Base-by-base conservation (phyloP, 53 echinoderm and acorn worm genomes). In the Mesocentrotus franciscanus region DNA sequence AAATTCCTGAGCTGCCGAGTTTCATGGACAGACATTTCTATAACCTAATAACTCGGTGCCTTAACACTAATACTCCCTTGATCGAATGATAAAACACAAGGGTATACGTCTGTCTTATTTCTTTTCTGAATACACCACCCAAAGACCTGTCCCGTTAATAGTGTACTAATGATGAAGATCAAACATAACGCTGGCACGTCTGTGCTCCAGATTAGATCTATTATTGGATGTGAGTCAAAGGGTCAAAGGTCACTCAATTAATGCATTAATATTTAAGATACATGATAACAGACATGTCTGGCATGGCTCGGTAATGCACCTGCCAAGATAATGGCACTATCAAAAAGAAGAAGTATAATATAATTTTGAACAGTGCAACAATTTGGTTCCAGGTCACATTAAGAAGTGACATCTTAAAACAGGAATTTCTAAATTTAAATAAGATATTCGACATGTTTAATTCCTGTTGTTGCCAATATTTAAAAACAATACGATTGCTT, bases 81-180 rank as follows among this genome's bases (percentile, higher is more conserved):
- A 78, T 78, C 78, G 8, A 78, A 78, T 81, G 81, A 81, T 81
- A 81, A 81, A 42, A 20, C 81, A 81, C 81, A 81, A 20, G 7
- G 22, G 22, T 22, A 81, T 2, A 39, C 18, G 79, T 76, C 79
- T 32, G 90, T 59, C 30, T 8, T 90, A 60, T 60, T 61, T 90
- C 32, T 59, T n/a, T 90, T 58, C 33, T 57, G 60, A 90, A 79
- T 13, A 42, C 42, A 81, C 18, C 42, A 42, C 16, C 39, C 81
- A 1, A 81, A 81, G 42, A 81, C 81, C 33, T 39, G 81, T 42
- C 42, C 22, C 1, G 36, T 36, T 81, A 75, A 75, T 75, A 75
- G 75, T 75, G n/a, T 75, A 75, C 75, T 33, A 32, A 76, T 76
- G 76, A 81, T 42, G 42, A 81, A 81, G 36, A 42, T 42, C 81